A percentile compares a stretch with the other conserved stretches of the same genome.
These are phyloP conservation scores for Luperina nickerlii DNA, from an alignment of 2,888 invertebrate genomes.

Conservation along the genomic window DNA sequence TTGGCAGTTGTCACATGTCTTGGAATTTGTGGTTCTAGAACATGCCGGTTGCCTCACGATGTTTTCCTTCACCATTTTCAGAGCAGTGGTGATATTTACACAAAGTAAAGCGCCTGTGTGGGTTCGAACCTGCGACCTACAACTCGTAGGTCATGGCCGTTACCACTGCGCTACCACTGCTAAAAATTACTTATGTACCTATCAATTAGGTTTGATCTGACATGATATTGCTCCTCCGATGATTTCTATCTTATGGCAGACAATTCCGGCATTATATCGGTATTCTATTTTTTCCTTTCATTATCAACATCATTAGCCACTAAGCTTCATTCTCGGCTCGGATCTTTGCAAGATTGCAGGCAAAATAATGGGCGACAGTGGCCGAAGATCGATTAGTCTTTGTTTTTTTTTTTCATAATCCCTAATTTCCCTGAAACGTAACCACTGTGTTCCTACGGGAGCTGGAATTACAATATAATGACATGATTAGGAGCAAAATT, in stretches of 20 bases:
- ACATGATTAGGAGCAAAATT: slow-evolving; percentile 52
- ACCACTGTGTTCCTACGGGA: slow-evolving; percentile 12
- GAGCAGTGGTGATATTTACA: too few species aligned
- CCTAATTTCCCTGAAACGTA: not conserved
- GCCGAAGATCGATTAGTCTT: not conserved
- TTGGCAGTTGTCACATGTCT: too few species aligned
- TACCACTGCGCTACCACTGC: too few species aligned
- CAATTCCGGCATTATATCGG: too few species aligned
- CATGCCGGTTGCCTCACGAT: too few species aligned
- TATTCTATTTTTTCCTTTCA: not conserved
- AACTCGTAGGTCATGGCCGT: too few species aligned
- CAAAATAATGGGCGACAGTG: not conserved
- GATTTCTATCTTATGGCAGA: too few species aligned
- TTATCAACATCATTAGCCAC: not conserved
- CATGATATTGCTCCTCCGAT: not conserved
- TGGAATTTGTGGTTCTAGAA: too few species aligned
- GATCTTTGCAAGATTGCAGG: slow-evolving; percentile 4
- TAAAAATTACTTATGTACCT: not conserved
- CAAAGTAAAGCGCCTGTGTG: too few species aligned
- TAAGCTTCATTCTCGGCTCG: too few species aligned
- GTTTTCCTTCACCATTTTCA: too few species aligned
- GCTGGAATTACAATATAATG: slow-evolving; percentile 48
- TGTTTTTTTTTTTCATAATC: slow-evolving; percentile 11
- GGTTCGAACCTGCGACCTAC: too few species aligned
- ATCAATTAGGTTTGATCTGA: not conserved